Base-by-base conservation (phyloP, 1,140 invertebrate species). In the Nebria ingens region DNA sequence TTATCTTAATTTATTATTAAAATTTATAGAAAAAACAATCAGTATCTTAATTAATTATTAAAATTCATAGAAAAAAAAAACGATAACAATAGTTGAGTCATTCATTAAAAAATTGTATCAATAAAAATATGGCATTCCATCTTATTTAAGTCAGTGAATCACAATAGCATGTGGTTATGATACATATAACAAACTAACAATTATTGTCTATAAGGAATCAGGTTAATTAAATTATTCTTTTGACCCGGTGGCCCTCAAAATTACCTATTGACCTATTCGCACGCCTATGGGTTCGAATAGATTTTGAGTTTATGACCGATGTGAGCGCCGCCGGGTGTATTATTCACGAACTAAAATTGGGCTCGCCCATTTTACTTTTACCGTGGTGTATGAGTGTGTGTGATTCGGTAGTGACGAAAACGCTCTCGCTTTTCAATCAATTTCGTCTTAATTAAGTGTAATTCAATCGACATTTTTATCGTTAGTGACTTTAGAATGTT, bases 311-410 rank as follows among this genome's bases (percentile, higher is more conserved):
- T 45, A 17, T 17, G 40, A 9, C 3, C 6, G 3, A 4, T 12
- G 15, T 45, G 40, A 45, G 6, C 40, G 40, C 40, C 40, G 40
- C 40, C 40, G 40, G 40, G 9, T 17, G 40, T 6, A 12, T 17
- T 17, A 17, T 12, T 11, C 17, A 12, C 40, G 15, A 12, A 45
- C 40, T 45, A 45, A 17, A 45, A 45, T 45, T 45, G 40, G 40
- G 40, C 40, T 45, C 40, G 40, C 40, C 40, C 40, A 45, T 45
- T 45, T 45, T 45, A 45, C 40, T 45, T 45, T 45, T 45, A 45
- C 15, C 40, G 40, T 45, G 40, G 25, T 34, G 25, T 34, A 34
- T 34, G 25, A 9, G 25, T 34, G 25, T 34, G 25, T 34, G n/a
- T n/a, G n/a, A n/a, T 34, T 6, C 25, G 25, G n/a, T n/a, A n/a